Evolutionary conservation across 2,888 invertebrate genomes (phyloP).

Genomic region (Scaptomyza polygonia): DNA sequence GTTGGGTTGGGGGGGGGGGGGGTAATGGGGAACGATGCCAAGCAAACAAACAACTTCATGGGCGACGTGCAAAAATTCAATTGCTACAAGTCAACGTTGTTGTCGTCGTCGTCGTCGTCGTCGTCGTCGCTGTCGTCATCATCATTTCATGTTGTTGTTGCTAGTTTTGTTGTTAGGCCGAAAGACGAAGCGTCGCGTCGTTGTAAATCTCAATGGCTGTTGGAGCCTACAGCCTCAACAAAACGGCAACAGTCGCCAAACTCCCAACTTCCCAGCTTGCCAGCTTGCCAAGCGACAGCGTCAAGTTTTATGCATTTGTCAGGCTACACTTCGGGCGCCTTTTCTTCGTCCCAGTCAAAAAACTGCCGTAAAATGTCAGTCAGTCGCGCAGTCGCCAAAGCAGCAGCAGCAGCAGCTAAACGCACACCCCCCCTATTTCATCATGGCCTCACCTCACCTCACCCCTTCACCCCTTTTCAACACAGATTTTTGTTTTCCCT

Average conservation of each 20-base stretch:
- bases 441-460: slow-evolving; percentile 7
- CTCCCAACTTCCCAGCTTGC: slow-evolving; percentile 26
- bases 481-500: slow-evolving; percentile 37
- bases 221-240: slow-evolving; percentile 30
- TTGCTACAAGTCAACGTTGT: slow-evolving; percentile 75
- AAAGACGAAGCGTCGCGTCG: slow-evolving; percentile 23
- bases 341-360: slow-evolving; percentile 47
- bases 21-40: slow-evolving; percentile 55
- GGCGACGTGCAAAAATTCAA: slow-evolving; percentile 80
- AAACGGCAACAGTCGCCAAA: slow-evolving; percentile 22
- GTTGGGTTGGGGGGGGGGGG: slow-evolving; percentile 1
- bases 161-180: slow-evolving; percentile 21
- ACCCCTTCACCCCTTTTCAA: slow-evolving; percentile 24
- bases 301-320: slow-evolving; percentile 78
- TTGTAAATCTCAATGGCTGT: slow-evolving; percentile 56
- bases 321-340: slow-evolving; percentile 74
- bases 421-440: neutral
- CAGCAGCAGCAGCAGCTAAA: slow-evolving; percentile 6
- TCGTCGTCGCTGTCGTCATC: slow-evolving; percentile 35
- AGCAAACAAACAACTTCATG: slow-evolving; percentile 80
- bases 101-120: slow-evolving; percentile 29
- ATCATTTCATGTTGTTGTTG: slow-evolving; percentile 32
- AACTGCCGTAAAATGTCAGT: slow-evolving; percentile 75
- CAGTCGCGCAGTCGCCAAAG: slow-evolving; percentile 56
- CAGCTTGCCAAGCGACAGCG: slow-evolving; percentile 32